A percentile compares a stretch with the other conserved stretches of the same genome.
These are phyloP conservation scores for Drusus annulatus DNA, from an alignment of 1,140 invertebrate species.

Conservation along the genomic window DNA sequence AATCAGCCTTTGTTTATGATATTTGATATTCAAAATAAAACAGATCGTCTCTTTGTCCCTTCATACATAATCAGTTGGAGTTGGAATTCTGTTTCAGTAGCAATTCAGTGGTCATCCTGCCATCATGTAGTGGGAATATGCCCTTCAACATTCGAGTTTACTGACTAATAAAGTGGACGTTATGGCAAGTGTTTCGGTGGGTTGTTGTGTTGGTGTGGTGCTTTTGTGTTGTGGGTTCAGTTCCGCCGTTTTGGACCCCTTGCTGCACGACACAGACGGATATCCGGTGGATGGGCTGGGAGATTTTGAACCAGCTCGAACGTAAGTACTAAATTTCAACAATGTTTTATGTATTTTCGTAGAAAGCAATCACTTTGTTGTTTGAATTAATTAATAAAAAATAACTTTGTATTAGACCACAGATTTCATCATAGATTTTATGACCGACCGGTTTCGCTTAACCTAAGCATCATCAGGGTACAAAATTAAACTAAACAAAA, in stretches of 20 bases:
- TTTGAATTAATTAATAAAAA: no score
- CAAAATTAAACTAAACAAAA: no score
- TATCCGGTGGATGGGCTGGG: slow-evolving; percentile 50
- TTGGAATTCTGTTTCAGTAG: background rate
- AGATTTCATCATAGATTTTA: no score
- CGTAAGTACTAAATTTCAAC: slow-evolving; percentile 41
- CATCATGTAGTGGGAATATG: slow-evolving; percentile 19
- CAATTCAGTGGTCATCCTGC: background rate
- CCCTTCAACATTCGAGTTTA: background rate
- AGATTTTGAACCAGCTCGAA: slow-evolving; percentile 50
- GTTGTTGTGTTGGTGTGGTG: background rate
- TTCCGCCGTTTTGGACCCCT: slow-evolving; percentile 23
- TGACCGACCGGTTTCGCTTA: no score
- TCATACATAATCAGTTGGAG: background rate
- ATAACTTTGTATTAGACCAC: no score
- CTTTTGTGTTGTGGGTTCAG: background rate
- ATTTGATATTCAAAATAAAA: slow-evolving; percentile 12
- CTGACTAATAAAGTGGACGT: background rate
- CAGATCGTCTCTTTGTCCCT: slow-evolving; percentile 16
- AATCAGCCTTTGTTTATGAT: slow-evolving; percentile 17
- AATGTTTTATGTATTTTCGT: no score
- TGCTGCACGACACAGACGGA: background rate
- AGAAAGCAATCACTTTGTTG: no score
- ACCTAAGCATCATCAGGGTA: no score
- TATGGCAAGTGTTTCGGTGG: slow-evolving; percentile 10